Percentiles rank a stretch among this genome's conserved stretches.
Conservation (phyloP, 2,888 invertebrate species). For the Apomyelois bistriatella region DNA sequence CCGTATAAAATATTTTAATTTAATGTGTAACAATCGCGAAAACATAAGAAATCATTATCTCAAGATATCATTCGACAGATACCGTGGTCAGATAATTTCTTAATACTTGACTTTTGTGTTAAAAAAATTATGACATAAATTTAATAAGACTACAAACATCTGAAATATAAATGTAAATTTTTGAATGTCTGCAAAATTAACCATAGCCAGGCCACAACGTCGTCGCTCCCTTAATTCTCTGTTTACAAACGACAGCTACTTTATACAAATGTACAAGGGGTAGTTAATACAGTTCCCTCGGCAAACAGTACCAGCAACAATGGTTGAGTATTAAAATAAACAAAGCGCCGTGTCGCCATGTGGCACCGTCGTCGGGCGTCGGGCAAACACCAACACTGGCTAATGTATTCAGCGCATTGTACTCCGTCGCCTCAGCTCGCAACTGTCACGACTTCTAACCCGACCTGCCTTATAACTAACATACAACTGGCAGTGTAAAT, state of each 20-base stretch:
- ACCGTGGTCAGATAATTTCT: too few relatives aligned
- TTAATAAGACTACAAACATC: not conserved
- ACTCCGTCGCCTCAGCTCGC: not conserved
- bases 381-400: slow-evolving; percentile 60
- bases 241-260: slow-evolving; percentile 26
- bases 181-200: slow-evolving; percentile 1
- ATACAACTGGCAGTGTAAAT: slow-evolving; percentile 29
- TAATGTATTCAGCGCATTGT: slow-evolving; percentile 69
- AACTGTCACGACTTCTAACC: slow-evolving; percentile 10
- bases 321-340: slow-evolving; percentile 78
- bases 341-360: slow-evolving; percentile 65
- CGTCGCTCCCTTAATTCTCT: slow-evolving; percentile 3
- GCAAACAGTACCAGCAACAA: slow-evolving; percentile 68
- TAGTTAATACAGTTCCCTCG: slow-evolving; percentile 62
- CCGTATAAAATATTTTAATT: too few relatives aligned
- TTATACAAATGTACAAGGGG: slow-evolving; percentile 57
- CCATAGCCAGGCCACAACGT: not conserved
- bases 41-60: too few relatives aligned
- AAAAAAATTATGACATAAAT: not conserved
- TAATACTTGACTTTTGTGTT: too few relatives aligned
- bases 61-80: too few relatives aligned
- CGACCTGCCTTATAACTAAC: slow-evolving; percentile 14
- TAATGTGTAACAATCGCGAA: too few relatives aligned
- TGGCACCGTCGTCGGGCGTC: slow-evolving; percentile 49
- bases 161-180: not conserved